These are phyloP conservation scores for Leucophenga maculata DNA, from an alignment of 2,888 invertebrate species.

Conservation along the genomic window DNA sequence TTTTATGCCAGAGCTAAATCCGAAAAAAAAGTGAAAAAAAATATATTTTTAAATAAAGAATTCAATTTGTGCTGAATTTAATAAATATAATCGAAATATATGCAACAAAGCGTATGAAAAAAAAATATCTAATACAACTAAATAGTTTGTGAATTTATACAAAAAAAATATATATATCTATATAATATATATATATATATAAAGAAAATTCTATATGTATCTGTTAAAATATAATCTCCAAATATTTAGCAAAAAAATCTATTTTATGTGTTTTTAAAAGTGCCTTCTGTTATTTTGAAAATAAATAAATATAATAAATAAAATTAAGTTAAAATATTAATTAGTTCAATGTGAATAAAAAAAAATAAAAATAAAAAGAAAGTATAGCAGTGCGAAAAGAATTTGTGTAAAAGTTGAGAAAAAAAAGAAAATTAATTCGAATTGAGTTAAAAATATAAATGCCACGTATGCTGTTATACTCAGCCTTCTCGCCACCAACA, in stretches of 20 bases:
- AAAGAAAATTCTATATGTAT: background rate
- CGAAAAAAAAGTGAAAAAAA: background rate
- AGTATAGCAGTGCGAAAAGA: background rate
- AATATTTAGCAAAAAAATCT: background rate
- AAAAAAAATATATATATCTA: background rate
- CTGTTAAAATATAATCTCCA: no score
- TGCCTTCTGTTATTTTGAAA: no score
- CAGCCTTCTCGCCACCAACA: constrained; percentile 44
- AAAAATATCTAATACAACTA: background rate
- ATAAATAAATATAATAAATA: background rate
- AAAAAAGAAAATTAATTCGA: constrained; percentile 24
- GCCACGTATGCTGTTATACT: constrained; percentile 55
- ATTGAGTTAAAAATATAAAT: constrained; percentile 54
- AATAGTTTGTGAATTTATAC: no score
- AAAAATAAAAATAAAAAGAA: background rate
- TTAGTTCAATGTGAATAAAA: constrained; percentile 4
- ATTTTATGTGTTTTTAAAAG: constrained; percentile 15
- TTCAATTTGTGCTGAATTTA: no score
- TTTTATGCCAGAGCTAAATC: constrained; percentile 17
- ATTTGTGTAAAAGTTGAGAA: constrained; percentile 23
- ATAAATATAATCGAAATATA: no score
- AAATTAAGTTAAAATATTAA: background rate
- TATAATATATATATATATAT: background rate
- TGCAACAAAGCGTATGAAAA: background rate
- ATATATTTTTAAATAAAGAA: background rate